Evolutionary conservation across 2,888 invertebrate species (phyloP).

Genomic region (Hermaeophaga mercurialis): DNA sequence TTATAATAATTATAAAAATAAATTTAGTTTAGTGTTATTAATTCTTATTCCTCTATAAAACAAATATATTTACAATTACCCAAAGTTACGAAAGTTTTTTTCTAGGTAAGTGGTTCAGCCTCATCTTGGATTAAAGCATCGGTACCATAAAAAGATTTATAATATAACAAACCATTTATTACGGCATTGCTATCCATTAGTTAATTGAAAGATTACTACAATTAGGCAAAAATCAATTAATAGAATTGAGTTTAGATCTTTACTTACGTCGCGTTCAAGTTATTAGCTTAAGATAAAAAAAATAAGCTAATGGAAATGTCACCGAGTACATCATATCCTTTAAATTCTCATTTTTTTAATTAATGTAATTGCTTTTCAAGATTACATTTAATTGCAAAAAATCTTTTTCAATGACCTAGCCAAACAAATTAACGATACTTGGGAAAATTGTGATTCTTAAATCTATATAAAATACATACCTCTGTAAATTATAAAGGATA

Average conservation of each 20-base stretch:
- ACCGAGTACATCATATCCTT: background rate
- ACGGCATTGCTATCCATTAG: background rate
- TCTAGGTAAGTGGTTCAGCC: background rate
- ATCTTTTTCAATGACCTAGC: background rate
- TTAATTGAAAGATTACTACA: constrained; percentile 1
- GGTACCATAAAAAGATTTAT: constrained; percentile 3
- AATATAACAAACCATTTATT: background rate
- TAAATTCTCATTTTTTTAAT: background rate
- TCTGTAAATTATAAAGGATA: too few relatives aligned
- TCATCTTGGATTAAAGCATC: constrained; percentile 1
- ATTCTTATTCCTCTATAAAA: too few relatives aligned
- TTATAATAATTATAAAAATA: too few relatives aligned
- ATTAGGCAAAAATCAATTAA: background rate
- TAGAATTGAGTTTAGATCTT: background rate
- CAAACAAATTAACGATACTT: too few relatives aligned
- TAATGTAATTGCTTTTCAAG: background rate
- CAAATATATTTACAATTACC: too few relatives aligned
- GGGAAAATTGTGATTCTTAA: too few relatives aligned
- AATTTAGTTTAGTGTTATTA: too few relatives aligned
- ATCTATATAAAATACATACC: too few relatives aligned
- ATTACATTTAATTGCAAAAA: background rate
- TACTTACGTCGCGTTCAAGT: background rate
- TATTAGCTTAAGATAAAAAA: background rate
- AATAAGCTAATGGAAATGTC: background rate
- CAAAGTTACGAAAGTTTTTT: background rate